Conservation (phyloP, 2,113 vertebrate genomes). For the Taurulus bubalis region DNA sequence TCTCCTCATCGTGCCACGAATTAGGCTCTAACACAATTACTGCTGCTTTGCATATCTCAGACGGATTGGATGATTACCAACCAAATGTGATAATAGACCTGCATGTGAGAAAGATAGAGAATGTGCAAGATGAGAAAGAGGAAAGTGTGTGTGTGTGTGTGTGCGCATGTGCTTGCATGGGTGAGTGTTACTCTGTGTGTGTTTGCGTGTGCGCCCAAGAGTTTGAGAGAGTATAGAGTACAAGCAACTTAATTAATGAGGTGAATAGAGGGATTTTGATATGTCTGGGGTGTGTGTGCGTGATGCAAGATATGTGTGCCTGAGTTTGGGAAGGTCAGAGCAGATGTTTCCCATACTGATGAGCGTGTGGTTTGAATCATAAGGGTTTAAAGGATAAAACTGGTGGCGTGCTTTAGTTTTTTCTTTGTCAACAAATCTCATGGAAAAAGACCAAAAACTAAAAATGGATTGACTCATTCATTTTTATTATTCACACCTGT, state of each 20-base stretch:
- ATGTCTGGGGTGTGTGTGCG: constrained; percentile 19
- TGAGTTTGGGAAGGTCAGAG: constrained; percentile 56
- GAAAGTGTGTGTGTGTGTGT: background rate
- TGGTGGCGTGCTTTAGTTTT: constrained; percentile 6
- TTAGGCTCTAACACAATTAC: constrained; percentile 82
- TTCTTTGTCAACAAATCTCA: constrained; percentile 14
- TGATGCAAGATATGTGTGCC: constrained; percentile 13
- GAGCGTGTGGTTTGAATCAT: constrained; percentile 30
- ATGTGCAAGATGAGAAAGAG: constrained; percentile 38
- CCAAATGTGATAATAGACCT: constrained; percentile 79
- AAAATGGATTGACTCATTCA: background rate
- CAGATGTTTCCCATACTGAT: constrained; percentile 49
- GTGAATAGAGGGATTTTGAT: constrained; percentile 43
- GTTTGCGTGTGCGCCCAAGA: background rate
- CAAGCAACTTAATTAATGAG: constrained; percentile 62
- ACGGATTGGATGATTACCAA: constrained; percentile 80
- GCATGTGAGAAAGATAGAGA: constrained; percentile 66
- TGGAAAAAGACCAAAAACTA: constrained; percentile 4
- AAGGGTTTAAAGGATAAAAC: constrained; percentile 35
- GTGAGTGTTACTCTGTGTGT: background rate
- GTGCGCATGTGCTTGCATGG: background rate
- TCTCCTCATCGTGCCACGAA: constrained; percentile 67
- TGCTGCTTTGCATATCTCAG: constrained; percentile 81
- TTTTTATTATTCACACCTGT: background rate
- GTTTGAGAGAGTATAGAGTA: constrained; percentile 51